phyloP scores from a whole-genome alignment of 2,113 vertebrate genomes.

The Solea senegalensis region DNA sequence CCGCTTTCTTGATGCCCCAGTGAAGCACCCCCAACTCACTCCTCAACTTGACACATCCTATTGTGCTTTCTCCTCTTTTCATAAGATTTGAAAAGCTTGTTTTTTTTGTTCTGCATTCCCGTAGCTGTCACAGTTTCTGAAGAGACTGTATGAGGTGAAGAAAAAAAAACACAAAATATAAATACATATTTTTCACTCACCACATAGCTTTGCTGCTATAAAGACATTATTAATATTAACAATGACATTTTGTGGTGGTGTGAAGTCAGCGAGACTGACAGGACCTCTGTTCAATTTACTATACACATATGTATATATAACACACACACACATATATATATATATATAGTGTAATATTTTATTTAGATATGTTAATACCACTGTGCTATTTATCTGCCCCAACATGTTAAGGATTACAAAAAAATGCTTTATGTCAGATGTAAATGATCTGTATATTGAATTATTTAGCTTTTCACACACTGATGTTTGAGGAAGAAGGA shows the following conservation, averaged over 20 bases:
- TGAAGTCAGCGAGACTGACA: no score
- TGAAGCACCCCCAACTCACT: not conserved
- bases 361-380: no score
- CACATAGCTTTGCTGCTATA: not conserved
- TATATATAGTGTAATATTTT: no score
- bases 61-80: not conserved
- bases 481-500: no score
- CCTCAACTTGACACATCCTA: not conserved
- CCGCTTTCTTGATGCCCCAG: not conserved
- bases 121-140: not conserved
- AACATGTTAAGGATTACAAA: no score
- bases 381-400: no score
- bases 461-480: no score
- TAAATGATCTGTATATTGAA: no score
- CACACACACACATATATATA: no score
- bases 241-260: not conserved
- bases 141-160: not conserved
- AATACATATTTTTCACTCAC: not conserved
- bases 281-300: no score
- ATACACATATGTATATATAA: no score
- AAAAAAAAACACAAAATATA: not conserved
- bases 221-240: not conserved
- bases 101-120: not conserved
- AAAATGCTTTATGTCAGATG: no score
- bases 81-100: not conserved